Evolutionary conservation across 2,113 vertebrate genomes (phyloP).

Genomic region (Syngnathus floridae): DNA sequence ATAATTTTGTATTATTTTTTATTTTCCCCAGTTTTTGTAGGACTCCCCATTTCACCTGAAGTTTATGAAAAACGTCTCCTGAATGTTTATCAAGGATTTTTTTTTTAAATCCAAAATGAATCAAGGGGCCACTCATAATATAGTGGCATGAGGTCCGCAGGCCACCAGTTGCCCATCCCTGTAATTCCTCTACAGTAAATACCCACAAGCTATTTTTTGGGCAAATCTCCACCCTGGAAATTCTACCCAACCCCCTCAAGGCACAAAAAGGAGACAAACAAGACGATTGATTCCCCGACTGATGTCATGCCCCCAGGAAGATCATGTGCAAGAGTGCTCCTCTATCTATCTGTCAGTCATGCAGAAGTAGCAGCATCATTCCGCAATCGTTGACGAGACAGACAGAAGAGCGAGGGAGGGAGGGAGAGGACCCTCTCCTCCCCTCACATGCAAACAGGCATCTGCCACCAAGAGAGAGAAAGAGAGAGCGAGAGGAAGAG

Average conservation of each 20-base stretch:
- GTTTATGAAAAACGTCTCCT: too few species aligned
- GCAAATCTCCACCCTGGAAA: slow-evolving; percentile 16
- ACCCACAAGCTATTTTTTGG: slow-evolving; percentile 14
- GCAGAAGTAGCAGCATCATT: slow-evolving; percentile 62
- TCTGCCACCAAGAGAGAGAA: slow-evolving; percentile 63
- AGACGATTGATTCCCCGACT: slow-evolving; percentile 48
- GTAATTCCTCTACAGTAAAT: neutral
- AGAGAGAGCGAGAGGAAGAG: slow-evolving; percentile 21
- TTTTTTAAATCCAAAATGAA: too few species aligned
- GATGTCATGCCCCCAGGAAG: slow-evolving; percentile 64
- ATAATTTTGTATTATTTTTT: too few species aligned
- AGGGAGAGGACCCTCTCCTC: slow-evolving; percentile 54
- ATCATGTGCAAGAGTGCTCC: slow-evolving; percentile 48
- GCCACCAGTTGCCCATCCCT: too few species aligned
- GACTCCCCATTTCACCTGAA: too few species aligned
- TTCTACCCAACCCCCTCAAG: slow-evolving; percentile 32
- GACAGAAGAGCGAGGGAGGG: slow-evolving; percentile 35
- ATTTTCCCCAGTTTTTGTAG: too few species aligned
- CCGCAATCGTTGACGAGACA: slow-evolving; percentile 46
- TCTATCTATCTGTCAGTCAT: slow-evolving; percentile 63
- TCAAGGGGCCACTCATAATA: too few species aligned
- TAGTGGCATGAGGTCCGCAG: too few species aligned
- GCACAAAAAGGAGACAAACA: slow-evolving; percentile 65
- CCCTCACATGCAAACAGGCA: slow-evolving; percentile 96
- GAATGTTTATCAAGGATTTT: too few species aligned